Percentiles rank a stretch among this genome's conserved stretches.
These are phyloP conservation scores for Stenopsyche tienmushanensis DNA, from an alignment of 1,140 invertebrate genomes.

Conservation along the genomic window DNA sequence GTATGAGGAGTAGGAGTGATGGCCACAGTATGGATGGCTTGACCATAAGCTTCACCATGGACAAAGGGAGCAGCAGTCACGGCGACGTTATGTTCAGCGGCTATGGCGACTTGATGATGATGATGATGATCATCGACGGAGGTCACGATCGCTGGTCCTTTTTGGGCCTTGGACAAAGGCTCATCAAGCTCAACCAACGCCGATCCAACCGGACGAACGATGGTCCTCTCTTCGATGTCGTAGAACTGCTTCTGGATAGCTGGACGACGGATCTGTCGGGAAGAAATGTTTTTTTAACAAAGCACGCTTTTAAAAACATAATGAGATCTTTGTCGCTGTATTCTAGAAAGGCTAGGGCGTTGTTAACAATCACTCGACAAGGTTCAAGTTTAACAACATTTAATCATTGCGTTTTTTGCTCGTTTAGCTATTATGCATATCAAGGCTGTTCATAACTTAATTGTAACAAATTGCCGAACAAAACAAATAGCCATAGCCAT, in stretches of 20 bases:
- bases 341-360: not conserved
- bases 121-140: conserved; percentile 42
- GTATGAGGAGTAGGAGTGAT: conserved; percentile 37
- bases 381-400: conserved; percentile 15
- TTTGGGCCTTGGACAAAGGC: conserved; percentile 61
- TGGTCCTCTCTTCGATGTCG: conserved; percentile 64
- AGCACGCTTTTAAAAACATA: conserved; percentile 1
- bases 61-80: conserved; percentile 15
- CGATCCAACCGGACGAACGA: conserved; percentile 64
- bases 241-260: conserved; percentile 68
- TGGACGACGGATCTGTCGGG: conserved; percentile 62
- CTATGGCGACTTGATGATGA: conserved; percentile 6
- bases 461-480: not conserved
- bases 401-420: not conserved
- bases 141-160: conserved; percentile 54
- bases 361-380: conserved; percentile 13
- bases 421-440: not conserved
- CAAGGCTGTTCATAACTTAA: not conserved
- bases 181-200: conserved; percentile 63
- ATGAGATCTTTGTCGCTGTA: not conserved
- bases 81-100: conserved; percentile 22
- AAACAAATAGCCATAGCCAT: too few species aligned
- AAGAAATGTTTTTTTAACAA: too few species aligned
- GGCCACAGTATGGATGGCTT: conserved; percentile 39
- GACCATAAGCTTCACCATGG: conserved; percentile 37